Base-by-base conservation (phyloP, 2,888 invertebrate species). In the Lasioglossum pauxillum region DNA sequence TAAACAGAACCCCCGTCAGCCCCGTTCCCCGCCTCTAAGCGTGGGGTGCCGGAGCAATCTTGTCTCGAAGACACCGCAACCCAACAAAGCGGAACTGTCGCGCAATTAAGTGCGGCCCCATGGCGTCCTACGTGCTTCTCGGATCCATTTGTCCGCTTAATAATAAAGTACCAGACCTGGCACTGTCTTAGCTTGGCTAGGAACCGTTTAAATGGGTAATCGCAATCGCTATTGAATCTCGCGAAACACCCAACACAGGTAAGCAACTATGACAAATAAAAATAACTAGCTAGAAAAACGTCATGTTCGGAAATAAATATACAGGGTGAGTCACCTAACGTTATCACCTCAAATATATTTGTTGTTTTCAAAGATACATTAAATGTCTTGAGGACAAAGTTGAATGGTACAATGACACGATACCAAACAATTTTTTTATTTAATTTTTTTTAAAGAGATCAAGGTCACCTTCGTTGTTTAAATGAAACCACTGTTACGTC, bases 191-290 rank as follows among this genome's bases (percentile, higher is more conserved):
- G 23, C 1, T 5, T 31, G 19, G 19, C 38, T 27, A n/a, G 35
- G 8, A 53, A 38, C 35, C 69, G 64, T 35, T 71, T 44, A 71
- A 75, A 60, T 69, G 35, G 35, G 77, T 78, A 80, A 85, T 86
- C 49, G 35, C 78, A 69, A 76, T 85, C 41, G 78, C 60, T 71
- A 31, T 67, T 10, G 60, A 76, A 82, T 76, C 78, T 75, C 27
- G 35, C 23, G 72, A 60, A 14, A 14, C 60, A 12, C 0, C 57
- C 10, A 12, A 27, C 27, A 27, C n/a, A 0, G 14, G 14, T 1
- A 5, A 60, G 14, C 5, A 60, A 5, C 60, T 14, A 44, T 3
- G 2, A 44, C 0, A 12, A 12, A n/a, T n/a, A 27, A 27, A 27
- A 38, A 38, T 38, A 38, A 2, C 44, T 12, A 44, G 44, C 12